These are phyloP conservation scores for Gadopsis bispinosus DNA, from an alignment of 2,797 vertebrate species.

Conservation along the genomic window DNA sequence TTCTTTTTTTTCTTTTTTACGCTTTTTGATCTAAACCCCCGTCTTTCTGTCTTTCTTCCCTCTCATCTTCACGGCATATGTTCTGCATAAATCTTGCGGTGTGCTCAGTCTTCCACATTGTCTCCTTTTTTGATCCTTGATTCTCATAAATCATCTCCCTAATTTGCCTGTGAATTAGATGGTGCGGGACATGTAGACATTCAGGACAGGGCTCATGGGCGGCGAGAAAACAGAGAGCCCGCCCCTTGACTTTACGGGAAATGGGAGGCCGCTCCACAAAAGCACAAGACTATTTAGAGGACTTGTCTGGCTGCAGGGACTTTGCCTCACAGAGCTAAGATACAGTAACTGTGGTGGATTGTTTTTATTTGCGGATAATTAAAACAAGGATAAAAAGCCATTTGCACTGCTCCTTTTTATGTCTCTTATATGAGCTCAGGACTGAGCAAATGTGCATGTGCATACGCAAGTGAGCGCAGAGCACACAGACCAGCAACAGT, in stretches of 20 bases:
- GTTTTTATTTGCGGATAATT: slow-evolving; percentile 72
- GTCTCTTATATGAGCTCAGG: slow-evolving; percentile 33
- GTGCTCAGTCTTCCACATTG: slow-evolving; percentile 76
- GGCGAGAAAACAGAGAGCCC: slow-evolving; percentile 66
- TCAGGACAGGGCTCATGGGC: slow-evolving; percentile 63
- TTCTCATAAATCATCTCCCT: slow-evolving; percentile 83
- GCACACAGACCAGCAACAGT: slow-evolving; percentile 10
- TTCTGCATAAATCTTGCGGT: slow-evolving; percentile 82
- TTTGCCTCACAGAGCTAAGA: slow-evolving; percentile 54
- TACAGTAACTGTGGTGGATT: slow-evolving; percentile 59
- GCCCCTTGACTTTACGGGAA: slow-evolving; percentile 83
- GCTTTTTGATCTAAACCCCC: slow-evolving; percentile 55
- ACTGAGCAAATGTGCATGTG: slow-evolving; percentile 18
- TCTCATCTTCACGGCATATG: slow-evolving; percentile 78
- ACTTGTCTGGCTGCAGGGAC: slow-evolving; percentile 59
- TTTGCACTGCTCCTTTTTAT: slow-evolving; percentile 44
- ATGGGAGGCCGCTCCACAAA: slow-evolving; percentile 70
- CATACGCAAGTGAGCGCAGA: neutral
- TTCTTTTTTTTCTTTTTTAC: slow-evolving; percentile 36
- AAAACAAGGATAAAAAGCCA: slow-evolving; percentile 60
- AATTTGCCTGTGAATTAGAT: slow-evolving; percentile 84
- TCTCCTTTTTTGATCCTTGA: slow-evolving; percentile 82
- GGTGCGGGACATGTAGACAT: slow-evolving; percentile 76
- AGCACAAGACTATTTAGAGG: slow-evolving; percentile 66
- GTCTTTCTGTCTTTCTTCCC: slow-evolving; percentile 54